A percentile compares a stretch with the other conserved stretches of the same genome.
These are phyloP conservation scores for Dastarcus helophoroides DNA, from an alignment of 2,888 invertebrate species.

Conservation along the genomic window DNA sequence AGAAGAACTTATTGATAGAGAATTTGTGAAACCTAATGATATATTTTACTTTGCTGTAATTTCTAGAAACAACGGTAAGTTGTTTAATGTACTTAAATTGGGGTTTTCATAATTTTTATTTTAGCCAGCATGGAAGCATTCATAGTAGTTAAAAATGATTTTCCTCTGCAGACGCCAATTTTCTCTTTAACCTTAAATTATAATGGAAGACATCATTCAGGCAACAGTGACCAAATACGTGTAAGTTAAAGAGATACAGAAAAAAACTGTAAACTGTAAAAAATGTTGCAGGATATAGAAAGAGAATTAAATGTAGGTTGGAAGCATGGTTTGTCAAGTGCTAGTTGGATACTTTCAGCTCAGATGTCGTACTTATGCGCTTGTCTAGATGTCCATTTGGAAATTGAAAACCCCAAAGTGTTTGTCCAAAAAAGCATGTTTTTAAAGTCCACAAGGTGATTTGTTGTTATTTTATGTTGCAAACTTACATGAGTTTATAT, in stretches of 20 bases:
- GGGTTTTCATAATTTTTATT: constrained; percentile 14
- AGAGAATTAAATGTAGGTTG: constrained; percentile 47
- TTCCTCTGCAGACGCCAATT: constrained; percentile 66
- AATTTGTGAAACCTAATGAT: constrained; percentile 49
- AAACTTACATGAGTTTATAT: constrained; percentile 9
- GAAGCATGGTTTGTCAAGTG: constrained; percentile 29
- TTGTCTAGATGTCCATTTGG: constrained; percentile 77
- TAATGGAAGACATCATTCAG: constrained; percentile 55
- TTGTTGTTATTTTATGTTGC: constrained; percentile 6
- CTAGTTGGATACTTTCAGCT: constrained; percentile 51
- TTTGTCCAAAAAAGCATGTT: constrained; percentile 77
- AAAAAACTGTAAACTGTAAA: no score
- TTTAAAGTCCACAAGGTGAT: constrained; percentile 51
- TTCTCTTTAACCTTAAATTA: constrained; percentile 65
- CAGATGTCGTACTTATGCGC: constrained; percentile 71
- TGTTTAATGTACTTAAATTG: constrained; percentile 2
- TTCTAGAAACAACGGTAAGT: constrained; percentile 59
- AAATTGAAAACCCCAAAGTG: constrained; percentile 57
- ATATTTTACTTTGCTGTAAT: constrained; percentile 68
- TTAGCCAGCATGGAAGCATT: constrained; percentile 64
- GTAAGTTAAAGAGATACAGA: no score
- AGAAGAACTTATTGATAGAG: constrained; percentile 43
- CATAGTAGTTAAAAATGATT: constrained; percentile 71
- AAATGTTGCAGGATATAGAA: constrained; percentile 48
- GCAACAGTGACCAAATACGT: constrained; percentile 59